A percentile compares a stretch with the other conserved stretches of the same genome.
These are phyloP conservation scores for Heliconius ethilla DNA, from an alignment of 2,888 invertebrate genomes.

Conservation along the genomic window DNA sequence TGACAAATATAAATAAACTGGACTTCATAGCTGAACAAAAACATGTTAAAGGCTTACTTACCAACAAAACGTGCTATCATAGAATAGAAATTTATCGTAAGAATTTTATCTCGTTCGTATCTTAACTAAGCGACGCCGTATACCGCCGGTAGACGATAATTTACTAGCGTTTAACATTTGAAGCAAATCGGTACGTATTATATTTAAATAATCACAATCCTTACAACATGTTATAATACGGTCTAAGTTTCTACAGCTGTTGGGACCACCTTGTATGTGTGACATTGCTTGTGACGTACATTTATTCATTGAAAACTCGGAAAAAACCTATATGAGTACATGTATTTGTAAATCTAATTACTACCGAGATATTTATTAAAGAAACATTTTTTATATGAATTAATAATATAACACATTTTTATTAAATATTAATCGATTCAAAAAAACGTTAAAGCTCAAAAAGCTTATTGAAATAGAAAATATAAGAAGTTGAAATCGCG, in stretches of 20 bases:
- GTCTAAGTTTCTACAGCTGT: constrained; percentile 1
- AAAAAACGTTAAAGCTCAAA: constrained; percentile 41
- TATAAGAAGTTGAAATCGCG: constrained; percentile 30
- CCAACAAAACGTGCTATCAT: constrained; percentile 37
- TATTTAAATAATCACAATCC: constrained; percentile 54
- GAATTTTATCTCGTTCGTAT: constrained; percentile 43
- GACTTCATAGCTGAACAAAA: constrained; percentile 9
- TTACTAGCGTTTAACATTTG: constrained; percentile 57
- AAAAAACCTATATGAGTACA: neutral
- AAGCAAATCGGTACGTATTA: constrained; percentile 51
- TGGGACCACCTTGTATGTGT: constrained; percentile 2
- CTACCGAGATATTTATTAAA: neutral
- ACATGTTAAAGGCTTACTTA: constrained; percentile 31
- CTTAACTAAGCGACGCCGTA: constrained; percentile 39
- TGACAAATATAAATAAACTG: neutral
- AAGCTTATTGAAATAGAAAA: constrained; percentile 25
- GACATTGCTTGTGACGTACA: neutral
- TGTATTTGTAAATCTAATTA: neutral
- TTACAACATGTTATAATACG: constrained; percentile 2
- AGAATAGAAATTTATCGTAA: constrained; percentile 40
- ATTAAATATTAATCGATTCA: neutral
- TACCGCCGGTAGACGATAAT: constrained; percentile 51
- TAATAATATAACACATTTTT: neutral
- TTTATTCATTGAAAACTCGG: neutral
- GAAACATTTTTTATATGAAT: neutral